Conservation (phyloP, 2,888 invertebrate species). For the Cetonia aurata region DNA sequence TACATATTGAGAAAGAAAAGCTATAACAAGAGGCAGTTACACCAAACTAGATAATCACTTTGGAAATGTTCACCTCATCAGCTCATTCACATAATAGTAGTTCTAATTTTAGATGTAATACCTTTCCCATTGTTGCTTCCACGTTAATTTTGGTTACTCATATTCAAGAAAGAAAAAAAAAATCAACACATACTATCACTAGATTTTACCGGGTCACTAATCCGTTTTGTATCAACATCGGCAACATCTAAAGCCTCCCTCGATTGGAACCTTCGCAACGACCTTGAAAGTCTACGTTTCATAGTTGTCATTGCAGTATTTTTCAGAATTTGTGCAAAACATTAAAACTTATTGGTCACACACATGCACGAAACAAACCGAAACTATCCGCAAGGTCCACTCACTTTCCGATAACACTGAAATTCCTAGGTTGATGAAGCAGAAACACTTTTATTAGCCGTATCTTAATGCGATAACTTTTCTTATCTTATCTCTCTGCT, state of each 20-base stretch:
- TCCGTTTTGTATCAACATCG: conserved; percentile 10
- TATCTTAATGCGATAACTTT: conserved; percentile 33
- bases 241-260: conserved; percentile 25
- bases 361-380: conserved; percentile 8
- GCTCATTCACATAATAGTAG: too few species aligned
- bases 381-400: conserved; percentile 5
- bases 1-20: too few species aligned
- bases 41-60: too few species aligned
- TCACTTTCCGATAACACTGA: conserved; percentile 1
- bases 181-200: conserved; percentile 21
- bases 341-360: not conserved
- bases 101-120: too few species aligned
- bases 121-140: too few species aligned
- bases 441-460: conserved; percentile 10
- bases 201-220: conserved; percentile 14
- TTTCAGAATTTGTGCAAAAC: too few species aligned
- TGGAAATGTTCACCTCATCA: too few species aligned
- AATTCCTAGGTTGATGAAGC: not conserved
- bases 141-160: too few species aligned
- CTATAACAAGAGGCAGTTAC: too few species aligned
- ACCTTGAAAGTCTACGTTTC: conserved; percentile 40
- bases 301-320: conserved; percentile 21
- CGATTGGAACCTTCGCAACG: conserved; percentile 36
- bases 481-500: conserved; percentile 25
- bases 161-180: not conserved